These are phyloP conservation scores for Panthera uncia DNA, from an alignment of 2,113 vertebrate species.

Conservation along the genomic window DNA sequence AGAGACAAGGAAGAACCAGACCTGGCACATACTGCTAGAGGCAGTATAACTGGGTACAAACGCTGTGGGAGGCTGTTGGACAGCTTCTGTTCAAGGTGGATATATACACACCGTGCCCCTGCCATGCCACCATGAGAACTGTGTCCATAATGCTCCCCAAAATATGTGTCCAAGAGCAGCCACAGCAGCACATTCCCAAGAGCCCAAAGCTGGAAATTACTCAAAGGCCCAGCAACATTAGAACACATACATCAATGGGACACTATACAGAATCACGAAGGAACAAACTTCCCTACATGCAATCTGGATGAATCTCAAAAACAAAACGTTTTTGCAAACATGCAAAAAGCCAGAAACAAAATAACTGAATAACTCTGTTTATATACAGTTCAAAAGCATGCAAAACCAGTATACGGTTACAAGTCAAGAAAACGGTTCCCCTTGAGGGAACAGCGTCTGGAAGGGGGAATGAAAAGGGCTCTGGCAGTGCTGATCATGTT, in stretches of 20 bases:
- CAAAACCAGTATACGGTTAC: too few species aligned
- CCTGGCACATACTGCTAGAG: neutral
- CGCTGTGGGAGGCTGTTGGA: fast-evolving
- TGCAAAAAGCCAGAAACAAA: neutral
- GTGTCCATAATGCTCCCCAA: neutral
- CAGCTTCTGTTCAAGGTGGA: neutral
- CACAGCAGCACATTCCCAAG: neutral
- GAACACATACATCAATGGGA: neutral
- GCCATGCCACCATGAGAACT: neutral
- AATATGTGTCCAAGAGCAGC: too few species aligned
- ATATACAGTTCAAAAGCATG: neutral
- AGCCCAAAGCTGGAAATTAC: neutral
- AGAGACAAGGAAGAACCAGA: neutral
- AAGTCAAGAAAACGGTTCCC: neutral
- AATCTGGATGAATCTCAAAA: neutral
- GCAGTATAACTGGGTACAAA: neutral
- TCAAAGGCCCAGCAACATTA: neutral
- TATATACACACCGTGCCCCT: neutral
- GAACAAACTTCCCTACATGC: neutral
- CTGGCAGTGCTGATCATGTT: neutral
- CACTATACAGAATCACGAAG: neutral
- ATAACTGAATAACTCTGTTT: too few species aligned
- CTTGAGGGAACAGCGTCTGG: neutral
- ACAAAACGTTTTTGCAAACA: too few species aligned
- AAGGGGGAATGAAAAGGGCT: neutral